A percentile compares a stretch with the other conserved stretches of the same genome.
These are phyloP conservation scores for Boloria euphrosyne DNA, from an alignment of 2,888 invertebrate species.

Conservation along the genomic window DNA sequence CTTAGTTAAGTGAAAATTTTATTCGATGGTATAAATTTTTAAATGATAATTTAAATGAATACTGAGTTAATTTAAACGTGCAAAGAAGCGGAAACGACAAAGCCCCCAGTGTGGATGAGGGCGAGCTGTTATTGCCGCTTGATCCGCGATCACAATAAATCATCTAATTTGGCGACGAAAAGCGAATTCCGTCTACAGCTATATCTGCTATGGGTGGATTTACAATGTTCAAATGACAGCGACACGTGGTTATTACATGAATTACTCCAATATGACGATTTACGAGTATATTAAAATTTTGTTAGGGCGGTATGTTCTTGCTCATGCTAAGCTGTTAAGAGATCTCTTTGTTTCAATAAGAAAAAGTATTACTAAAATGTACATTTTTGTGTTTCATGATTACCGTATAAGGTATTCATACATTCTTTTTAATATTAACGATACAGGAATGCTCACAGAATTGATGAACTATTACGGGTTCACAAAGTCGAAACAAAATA, in stretches of 20 bases:
- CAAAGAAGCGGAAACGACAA: neutral
- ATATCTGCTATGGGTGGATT: slow-evolving; percentile 61
- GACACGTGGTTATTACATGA: slow-evolving; percentile 67
- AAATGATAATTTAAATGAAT: neutral
- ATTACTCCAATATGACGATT: slow-evolving; percentile 69
- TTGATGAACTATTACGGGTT: too few relatives aligned
- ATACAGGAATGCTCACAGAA: too few relatives aligned
- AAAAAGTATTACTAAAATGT: too few relatives aligned
- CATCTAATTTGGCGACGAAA: slow-evolving; percentile 77
- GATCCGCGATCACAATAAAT: slow-evolving; percentile 76
- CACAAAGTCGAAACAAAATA: too few relatives aligned
- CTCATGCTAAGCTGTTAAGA: neutral
- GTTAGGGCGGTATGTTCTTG: slow-evolving; percentile 3
- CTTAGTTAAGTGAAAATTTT: slow-evolving; percentile 1
- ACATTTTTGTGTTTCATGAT: too few relatives aligned
- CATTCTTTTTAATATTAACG: too few relatives aligned
- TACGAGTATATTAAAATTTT: slow-evolving; percentile 62
- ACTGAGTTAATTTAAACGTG: too few relatives aligned
- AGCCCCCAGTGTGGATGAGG: slow-evolving; percentile 26
- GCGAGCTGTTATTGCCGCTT: slow-evolving; percentile 47
- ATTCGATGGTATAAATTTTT: neutral
- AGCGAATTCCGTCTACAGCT: slow-evolving; percentile 57
- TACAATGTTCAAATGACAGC: slow-evolving; percentile 66
- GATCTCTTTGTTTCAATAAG: too few relatives aligned
- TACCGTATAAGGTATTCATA: too few relatives aligned